These are phyloP conservation scores for Drosophila orena DNA, from an alignment of 1,140 invertebrate genomes.

Conservation along the genomic window DNA sequence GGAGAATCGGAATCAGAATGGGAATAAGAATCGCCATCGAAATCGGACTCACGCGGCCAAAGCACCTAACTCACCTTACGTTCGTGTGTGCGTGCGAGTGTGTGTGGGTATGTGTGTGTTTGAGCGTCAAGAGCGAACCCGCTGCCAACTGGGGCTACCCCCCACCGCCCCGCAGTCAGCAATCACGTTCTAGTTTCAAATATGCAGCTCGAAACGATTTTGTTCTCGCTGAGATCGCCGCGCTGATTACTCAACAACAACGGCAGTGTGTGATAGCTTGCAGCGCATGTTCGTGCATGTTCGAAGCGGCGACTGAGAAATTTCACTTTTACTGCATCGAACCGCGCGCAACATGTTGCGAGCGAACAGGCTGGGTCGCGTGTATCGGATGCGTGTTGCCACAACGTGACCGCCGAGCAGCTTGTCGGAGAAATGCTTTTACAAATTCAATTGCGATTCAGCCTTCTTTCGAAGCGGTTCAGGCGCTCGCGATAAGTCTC, in stretches of 20 bases:
- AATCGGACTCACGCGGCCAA: conserved; percentile 43
- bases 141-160: background rate
- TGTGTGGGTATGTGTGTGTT: background rate
- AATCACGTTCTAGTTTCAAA: conserved; percentile 79
- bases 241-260: conserved; percentile 75
- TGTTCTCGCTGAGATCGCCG: conserved; percentile 48
- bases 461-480: conserved; percentile 73
- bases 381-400: conserved; percentile 68
- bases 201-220: conserved; percentile 71
- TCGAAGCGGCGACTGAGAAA: conserved; percentile 34
- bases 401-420: conserved; percentile 69
- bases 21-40: conserved; percentile 33
- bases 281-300: conserved; percentile 27
- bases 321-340: conserved; percentile 72
- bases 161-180: conserved; percentile 3
- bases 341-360: conserved; percentile 22
- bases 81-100: conserved; percentile 4
- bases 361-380: conserved; percentile 55
- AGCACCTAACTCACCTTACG: conserved; percentile 35
- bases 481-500: conserved; percentile 40
- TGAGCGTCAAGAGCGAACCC: conserved; percentile 37
- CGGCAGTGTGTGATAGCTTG: conserved; percentile 73
- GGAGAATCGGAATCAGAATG: conserved; percentile 29
- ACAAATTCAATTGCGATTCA: conserved; percentile 79
- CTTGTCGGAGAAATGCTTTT: conserved; percentile 75